These are phyloP conservation scores for Cynopterus brachyotis DNA, from an alignment of 2,113 vertebrate genomes.

Conservation along the genomic window DNA sequence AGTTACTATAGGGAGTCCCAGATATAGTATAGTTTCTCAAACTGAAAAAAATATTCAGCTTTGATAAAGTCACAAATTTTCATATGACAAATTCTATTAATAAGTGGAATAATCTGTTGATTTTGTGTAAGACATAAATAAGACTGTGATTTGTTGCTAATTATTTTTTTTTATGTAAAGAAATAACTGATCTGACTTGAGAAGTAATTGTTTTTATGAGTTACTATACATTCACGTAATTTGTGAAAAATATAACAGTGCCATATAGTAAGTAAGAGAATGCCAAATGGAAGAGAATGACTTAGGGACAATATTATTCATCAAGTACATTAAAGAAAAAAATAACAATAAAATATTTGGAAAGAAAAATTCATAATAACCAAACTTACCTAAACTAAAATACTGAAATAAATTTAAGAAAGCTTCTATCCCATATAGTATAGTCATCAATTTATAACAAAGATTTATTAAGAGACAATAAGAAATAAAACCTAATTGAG, in stretches of 20 bases:
- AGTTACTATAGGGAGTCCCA: background rate
- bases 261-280: constrained; percentile 52
- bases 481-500: background rate
- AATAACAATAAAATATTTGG: background rate
- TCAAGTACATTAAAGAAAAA: background rate
- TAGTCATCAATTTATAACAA: constrained; percentile 30
- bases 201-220: background rate
- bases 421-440: constrained; percentile 7
- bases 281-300: constrained; percentile 9
- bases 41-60: background rate
- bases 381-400: background rate
- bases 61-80: background rate
- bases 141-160: background rate
- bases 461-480: background rate
- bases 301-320: constrained; percentile 24
- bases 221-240: constrained; percentile 29
- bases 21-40: background rate
- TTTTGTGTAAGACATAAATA: background rate
- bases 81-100: background rate
- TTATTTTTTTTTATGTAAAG: constrained; percentile 21
- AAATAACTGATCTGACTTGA: background rate
- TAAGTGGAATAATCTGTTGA: background rate
- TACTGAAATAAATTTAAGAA: constrained; percentile 38
- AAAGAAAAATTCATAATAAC: background rate
- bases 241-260: constrained; percentile 43